phyloP scores from a whole-genome alignment of 2,888 invertebrate species.

The Trissoscelio sp. region DNA sequence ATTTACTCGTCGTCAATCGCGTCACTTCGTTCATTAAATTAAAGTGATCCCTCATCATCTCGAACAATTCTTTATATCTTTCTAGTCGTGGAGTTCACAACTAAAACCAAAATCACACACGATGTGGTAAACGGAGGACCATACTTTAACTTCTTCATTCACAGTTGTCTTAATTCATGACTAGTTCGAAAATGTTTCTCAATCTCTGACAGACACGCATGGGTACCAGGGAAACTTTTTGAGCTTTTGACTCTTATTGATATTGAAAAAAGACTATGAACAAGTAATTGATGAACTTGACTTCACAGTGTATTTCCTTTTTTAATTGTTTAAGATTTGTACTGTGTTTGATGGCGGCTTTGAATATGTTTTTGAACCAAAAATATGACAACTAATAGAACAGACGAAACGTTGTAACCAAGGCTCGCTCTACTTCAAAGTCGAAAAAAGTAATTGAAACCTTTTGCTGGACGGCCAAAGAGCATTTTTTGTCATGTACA shows the following conservation, averaged over 20 bases:
- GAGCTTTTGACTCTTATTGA: slow-evolving; percentile 53
- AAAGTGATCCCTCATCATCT: slow-evolving; percentile 75
- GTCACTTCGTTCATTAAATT: slow-evolving; percentile 69
- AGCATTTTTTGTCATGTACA: slow-evolving; percentile 38
- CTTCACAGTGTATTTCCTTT: not conserved
- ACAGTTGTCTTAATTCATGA: slow-evolving; percentile 73
- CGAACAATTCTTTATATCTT: slow-evolving; percentile 70
- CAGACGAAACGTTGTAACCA: not conserved
- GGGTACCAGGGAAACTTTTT: slow-evolving; percentile 64
- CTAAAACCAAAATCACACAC: slow-evolving; percentile 61
- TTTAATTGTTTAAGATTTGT: slow-evolving; percentile 38
- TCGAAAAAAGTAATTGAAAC: slow-evolving; percentile 55
- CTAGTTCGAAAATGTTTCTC: slow-evolving; percentile 77
- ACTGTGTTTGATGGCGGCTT: slow-evolving; percentile 35
- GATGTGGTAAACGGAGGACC: slow-evolving; percentile 76
- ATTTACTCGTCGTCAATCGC: slow-evolving; percentile 72
- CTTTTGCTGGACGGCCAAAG: slow-evolving; percentile 65
- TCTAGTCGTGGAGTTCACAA: slow-evolving; percentile 72
- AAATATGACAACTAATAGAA: slow-evolving; percentile 7
- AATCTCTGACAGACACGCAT: slow-evolving; percentile 44
- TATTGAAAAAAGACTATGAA: slow-evolving; percentile 36
- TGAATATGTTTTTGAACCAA: not conserved
- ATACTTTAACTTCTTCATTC: slow-evolving; percentile 55
- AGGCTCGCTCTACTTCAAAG: slow-evolving; percentile 24
- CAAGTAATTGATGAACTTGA: slow-evolving; percentile 37